Conservation (phyloP, 1,140 invertebrate genomes). For the Drosophila nasuta region DNA sequence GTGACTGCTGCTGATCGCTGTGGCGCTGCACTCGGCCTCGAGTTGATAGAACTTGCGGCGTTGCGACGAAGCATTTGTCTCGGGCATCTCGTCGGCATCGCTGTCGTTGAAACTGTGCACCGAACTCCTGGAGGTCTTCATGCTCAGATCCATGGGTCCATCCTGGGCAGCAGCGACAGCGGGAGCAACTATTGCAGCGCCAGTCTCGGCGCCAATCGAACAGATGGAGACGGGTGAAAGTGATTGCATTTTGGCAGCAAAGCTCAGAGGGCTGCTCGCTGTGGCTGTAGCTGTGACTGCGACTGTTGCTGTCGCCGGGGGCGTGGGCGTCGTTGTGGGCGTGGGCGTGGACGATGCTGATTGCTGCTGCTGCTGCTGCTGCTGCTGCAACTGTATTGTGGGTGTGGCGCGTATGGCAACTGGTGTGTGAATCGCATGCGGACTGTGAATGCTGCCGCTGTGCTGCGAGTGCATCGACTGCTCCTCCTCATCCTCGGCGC, state of each 20-base stretch:
- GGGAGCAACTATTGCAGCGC: neutral
- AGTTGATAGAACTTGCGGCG: conserved; percentile 75
- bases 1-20: conserved; percentile 21
- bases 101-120: conserved; percentile 78
- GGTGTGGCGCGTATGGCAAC: conserved; percentile 84
- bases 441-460: conserved; percentile 42
- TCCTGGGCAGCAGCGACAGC: conserved; percentile 86
- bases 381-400: conserved; percentile 38
- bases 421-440: conserved; percentile 56
- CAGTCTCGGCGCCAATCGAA: conserved; percentile 74
- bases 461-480: conserved; percentile 50
- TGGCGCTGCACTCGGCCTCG: conserved; percentile 61
- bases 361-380: no score
- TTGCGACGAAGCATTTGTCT: conserved; percentile 24
- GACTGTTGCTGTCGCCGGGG: conserved; percentile 14
- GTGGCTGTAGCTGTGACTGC: conserved; percentile 28
- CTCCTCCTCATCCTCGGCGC: conserved; percentile 57
- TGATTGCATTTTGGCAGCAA: conserved; percentile 80
- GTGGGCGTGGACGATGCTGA: conserved; percentile 68
- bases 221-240: conserved; percentile 80
- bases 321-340: neutral
- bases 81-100: conserved; percentile 64
- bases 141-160: conserved; percentile 92
- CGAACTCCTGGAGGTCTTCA: conserved; percentile 86
- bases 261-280: conserved; percentile 62